These are phyloP conservation scores for Centruroides vittatus DNA, from an alignment of 1,140 invertebrate genomes.

Conservation along the genomic window DNA sequence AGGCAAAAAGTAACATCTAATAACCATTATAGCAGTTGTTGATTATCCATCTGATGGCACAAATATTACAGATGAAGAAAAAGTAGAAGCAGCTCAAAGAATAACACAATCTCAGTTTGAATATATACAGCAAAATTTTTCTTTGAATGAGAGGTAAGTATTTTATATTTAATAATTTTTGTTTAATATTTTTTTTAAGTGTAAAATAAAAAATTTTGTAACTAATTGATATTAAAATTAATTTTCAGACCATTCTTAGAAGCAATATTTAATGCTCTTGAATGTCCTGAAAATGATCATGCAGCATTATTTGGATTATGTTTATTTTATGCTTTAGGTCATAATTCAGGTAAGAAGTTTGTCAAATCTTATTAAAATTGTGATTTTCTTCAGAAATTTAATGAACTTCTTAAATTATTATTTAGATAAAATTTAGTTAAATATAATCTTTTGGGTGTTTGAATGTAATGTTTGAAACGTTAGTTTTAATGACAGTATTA, in stretches of 20 bases:
- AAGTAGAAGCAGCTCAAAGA: slow-evolving; percentile 27
- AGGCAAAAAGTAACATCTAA: background rate
- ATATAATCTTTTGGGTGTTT: too few species aligned
- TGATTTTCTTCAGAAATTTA: too few species aligned
- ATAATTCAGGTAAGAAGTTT: slow-evolving; percentile 64
- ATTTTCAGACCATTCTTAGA: slow-evolving; percentile 68
- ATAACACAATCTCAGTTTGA: slow-evolving; percentile 15
- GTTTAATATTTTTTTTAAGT: background rate
- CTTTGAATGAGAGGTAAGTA: slow-evolving; percentile 25
- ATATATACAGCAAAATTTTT: slow-evolving; percentile 23
- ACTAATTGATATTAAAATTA: background rate
- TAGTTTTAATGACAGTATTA: too few species aligned
- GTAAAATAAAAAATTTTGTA: background rate
- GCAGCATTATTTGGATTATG: slow-evolving; percentile 79
- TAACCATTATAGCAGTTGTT: background rate
- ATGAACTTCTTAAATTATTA: too few species aligned
- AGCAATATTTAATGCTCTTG: slow-evolving; percentile 59
- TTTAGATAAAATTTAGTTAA: too few species aligned
- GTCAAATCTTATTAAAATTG: too few species aligned
- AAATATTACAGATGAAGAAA: slow-evolving; percentile 89
- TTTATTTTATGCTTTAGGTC: slow-evolving; percentile 79
- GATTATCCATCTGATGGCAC: slow-evolving; percentile 13
- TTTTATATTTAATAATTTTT: background rate
- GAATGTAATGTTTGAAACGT: too few species aligned
- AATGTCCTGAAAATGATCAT: slow-evolving; percentile 84